Base-by-base conservation (phyloP, 2,888 invertebrate species). In the Eurois occulta region DNA sequence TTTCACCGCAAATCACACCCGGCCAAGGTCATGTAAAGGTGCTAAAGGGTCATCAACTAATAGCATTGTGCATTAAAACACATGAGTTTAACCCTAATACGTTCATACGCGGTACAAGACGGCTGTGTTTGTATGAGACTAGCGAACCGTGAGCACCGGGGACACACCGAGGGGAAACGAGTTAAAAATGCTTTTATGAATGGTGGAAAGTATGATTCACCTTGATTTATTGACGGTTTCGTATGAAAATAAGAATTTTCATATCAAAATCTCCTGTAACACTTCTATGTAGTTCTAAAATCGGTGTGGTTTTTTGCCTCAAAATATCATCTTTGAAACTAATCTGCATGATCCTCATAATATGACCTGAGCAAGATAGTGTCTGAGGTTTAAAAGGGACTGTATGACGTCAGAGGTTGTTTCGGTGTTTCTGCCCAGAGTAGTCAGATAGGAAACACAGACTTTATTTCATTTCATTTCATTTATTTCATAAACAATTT, bases 121-220 rank as follows among this genome's bases (percentile, higher is more conserved):
- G 58, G 64, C 55, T 76, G 48, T 73, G 80, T 65, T 83, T 35
- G 65, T 84, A 24, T 62, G 82, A 68, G 81, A 77, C 46, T 81
- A 86, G 84, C 72, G 81, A 80, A 81, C 80, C 80, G 89, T 86
- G 75, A 70, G 65, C 10, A 28, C 21, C 21, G 58, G 84, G 28
- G 78, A 0, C 60, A 76, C 79, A 89, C 81, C 21, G 77, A 38
- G 88, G 60, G 81, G 58, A 52, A 75, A 62, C 11, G 0, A 35
- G 8, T 18, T 62, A 24, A 11, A 64, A 71, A 43, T n/a, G 21
- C 21, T 62, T 32, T 32, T 62, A 32, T 35, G 18, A 60, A 28
- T 16, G 28, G 28, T 58, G 58, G 28, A 58, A 58, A 58, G 58
- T 58, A 28, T 28, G 58, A 28, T 11, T 55, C 4, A n/a, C 10